Evolutionary conservation across 2,888 invertebrate genomes (phyloP), one percentile per base, ranked within the genome.

Genomic region (Hirtodrosophila histrioides): DNA sequence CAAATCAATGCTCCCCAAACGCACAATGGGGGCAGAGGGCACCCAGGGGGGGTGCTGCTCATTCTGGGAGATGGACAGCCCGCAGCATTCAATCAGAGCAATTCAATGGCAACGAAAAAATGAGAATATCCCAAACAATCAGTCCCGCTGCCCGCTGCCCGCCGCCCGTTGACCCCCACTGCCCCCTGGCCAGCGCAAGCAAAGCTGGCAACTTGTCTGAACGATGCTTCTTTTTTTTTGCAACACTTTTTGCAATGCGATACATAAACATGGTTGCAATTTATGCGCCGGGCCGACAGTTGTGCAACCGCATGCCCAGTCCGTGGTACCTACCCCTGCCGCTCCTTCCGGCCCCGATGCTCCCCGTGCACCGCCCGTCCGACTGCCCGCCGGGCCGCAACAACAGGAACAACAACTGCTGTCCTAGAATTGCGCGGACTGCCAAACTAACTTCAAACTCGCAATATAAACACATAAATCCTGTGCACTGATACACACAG

Each of bases 381-480:
- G 27, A 1, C 6, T 3, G 31, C 31, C 31, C 24, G 33, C 12
- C 23, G 8, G 24, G 24, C 11, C 44, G 31, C 27, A 45, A 40
- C 37, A 48, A 33, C 24, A 51, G 23, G 11, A 37, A 27, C 12
- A 39, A 27, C 49, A 60, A 69, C 50, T 65, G 64, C 37, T 67
- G 70, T 39, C 69, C 57, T 57, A 70, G 64, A 66, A 72, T 60
- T 41, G 45, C 83, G 86, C 74, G 78, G 62, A 69, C 80, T 87
- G 83, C 88, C 83, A 86, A 88, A 88, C 87, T 74, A 86, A 88
- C 86, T 85, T 88, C 88, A 88, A 88, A 86, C 86, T 85, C 69
- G 64, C 69, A 85, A 88, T 74, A 88, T 78, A 88, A 86, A 88
- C 85, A 85, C 85, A 85, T 85, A 85, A 85, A 85, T 85, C 87